Evolutionary conservation across 2,888 invertebrate species (phyloP), one percentile per base, ranked within the genome.

Genomic region (Celastrina argiolus): DNA sequence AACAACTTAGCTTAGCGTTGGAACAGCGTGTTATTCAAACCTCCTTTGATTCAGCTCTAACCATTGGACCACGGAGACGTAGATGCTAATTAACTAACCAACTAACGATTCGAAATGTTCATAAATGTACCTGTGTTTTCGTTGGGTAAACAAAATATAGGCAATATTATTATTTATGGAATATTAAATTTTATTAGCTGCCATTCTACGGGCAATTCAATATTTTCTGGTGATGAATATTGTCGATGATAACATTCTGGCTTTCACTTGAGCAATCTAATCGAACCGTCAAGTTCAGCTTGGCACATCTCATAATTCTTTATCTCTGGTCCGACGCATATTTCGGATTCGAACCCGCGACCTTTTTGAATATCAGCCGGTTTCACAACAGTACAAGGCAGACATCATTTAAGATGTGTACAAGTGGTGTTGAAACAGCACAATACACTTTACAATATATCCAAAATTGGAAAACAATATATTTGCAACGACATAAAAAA

Each of bases 391-490:
- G 18, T 12, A 26, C 61, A 61, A 61, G 61, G 61, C 39, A 61
- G 61, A 39, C 61, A 61, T 61, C 61, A 39, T 61, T 61, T 61
- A 61, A 61, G 61, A 36, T 36, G 61, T 61, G n/a, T 36, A 61
- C 61, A 61, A 14, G 14, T 12, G 14, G 36, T 61, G 36, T 14
- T 14, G 61, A 36, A 61, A 59, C 34, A 34, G 16, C 22, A 61
- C 39, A 39, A 61, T 61, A 22, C 61, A 5, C 22, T 61, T 39
- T 36, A 18, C 34, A 36, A 59, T 31, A 22, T 61, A 61, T 36
- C 61, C 22, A 22, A 59, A 59, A 59, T 34, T 59, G 59, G 59
- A 22, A 12, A 36, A 59, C 59, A 36, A 34, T 61, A 1, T 31
- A 39, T 14, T 22, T 22, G 51, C 10, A 51, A 18, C 22, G 12